A percentile compares a stretch with the other conserved stretches of the same genome.
These are phyloP conservation scores for Aphodius granarius DNA, from an alignment of 2,888 invertebrate genomes.

Conservation along the genomic window DNA sequence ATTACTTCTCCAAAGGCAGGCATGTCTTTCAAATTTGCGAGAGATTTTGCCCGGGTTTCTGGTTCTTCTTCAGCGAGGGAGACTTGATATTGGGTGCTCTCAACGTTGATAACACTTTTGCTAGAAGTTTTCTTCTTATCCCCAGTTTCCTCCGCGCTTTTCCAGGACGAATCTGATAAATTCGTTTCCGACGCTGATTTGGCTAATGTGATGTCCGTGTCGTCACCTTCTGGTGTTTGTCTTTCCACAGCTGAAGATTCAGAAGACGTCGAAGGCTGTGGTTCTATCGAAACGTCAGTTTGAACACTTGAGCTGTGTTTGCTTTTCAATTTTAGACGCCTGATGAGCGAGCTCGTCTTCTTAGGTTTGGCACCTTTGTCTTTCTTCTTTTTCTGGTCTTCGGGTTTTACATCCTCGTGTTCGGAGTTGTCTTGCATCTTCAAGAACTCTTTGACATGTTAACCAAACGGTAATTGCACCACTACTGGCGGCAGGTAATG, in stretches of 20 bases:
- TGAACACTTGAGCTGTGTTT: conserved; percentile 21
- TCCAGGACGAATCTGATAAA: conserved; percentile 44
- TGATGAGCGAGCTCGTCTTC: conserved; percentile 40
- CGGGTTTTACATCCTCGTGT: conserved; percentile 14
- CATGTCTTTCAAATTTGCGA: conserved; percentile 49
- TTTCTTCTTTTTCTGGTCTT: conserved; percentile 19
- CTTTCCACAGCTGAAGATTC: conserved; percentile 36
- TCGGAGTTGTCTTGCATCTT: conserved; percentile 26
- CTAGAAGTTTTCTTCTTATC: conserved; percentile 34
- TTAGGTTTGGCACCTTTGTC: conserved; percentile 31
- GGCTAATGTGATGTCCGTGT: conserved; percentile 38
- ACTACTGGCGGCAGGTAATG: conserved; percentile 5
- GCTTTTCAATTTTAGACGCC: conserved; percentile 42
- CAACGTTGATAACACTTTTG: conserved; percentile 32
- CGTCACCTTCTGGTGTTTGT: conserved; percentile 44
- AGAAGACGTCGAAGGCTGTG: conserved; percentile 35
- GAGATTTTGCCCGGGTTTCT: conserved; percentile 43
- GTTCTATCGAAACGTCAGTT: conserved; percentile 23
- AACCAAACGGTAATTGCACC: conserved; percentile 18
- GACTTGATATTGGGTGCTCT: conserved; percentile 25
- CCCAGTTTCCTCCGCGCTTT: conserved; percentile 38
- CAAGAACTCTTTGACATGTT: conserved; percentile 23
- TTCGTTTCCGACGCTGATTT: conserved; percentile 46
- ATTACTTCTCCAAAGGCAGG: conserved; percentile 52
- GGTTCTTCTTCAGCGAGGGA: conserved; percentile 11